phyloP scores from a whole-genome alignment of 2,113 vertebrate genomes.

The Malurus alboscapulatus region DNA sequence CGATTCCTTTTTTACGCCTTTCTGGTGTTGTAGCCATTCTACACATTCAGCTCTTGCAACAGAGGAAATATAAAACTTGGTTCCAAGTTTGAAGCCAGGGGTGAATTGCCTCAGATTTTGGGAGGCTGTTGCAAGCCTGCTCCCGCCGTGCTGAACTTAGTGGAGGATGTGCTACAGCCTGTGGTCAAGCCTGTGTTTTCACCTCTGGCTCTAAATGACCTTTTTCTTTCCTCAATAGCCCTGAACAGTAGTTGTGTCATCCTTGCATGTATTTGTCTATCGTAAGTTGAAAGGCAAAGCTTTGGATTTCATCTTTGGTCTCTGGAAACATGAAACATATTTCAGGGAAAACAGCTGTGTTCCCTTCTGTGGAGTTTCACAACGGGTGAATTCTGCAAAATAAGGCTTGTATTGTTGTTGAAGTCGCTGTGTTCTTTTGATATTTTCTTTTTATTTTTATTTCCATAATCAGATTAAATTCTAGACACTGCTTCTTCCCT shows the following conservation, averaged over 20 bases:
- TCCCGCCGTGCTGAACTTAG: neutral
- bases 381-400: neutral
- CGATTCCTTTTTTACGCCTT: neutral
- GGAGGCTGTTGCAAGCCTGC: neutral
- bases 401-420: conserved; percentile 30
- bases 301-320: neutral
- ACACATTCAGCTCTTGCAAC: neutral
- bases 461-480: conserved; percentile 48
- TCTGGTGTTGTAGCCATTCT: neutral
- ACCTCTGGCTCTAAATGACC: conserved; percentile 1
- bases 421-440: neutral
- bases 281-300: neutral
- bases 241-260: conserved; percentile 41
- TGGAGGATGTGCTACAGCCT: neutral
- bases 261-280: neutral
- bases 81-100: neutral
- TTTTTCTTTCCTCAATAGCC: neutral
- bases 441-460: conserved; percentile 47
- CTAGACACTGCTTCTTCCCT: conserved; percentile 7
- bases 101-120: neutral
- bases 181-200: neutral
- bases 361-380: conserved; percentile 31
- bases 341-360: conserved; percentile 51
- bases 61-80: neutral
- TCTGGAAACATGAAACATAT: conserved; percentile 8